Evolutionary conservation across 2,888 invertebrate genomes (phyloP).

Genomic region (Penaeus monodon): DNA sequence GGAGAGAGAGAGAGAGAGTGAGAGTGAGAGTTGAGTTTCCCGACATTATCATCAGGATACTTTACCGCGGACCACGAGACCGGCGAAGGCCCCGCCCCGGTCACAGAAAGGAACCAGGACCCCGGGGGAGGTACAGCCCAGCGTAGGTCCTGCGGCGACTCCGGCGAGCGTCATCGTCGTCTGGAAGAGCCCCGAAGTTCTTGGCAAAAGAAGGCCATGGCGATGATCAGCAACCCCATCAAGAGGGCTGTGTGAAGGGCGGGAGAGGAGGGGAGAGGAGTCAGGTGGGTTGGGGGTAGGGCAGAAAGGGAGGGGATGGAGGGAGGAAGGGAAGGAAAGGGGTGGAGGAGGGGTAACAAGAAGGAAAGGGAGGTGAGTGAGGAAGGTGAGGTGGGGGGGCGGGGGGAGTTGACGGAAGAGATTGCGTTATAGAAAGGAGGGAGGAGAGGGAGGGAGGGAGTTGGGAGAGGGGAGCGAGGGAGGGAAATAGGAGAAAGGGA

Average conservation of each 20-base stretch:
- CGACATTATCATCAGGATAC: too few relatives aligned
- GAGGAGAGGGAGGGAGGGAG: too few relatives aligned
- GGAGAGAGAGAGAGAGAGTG: fast-evolving
- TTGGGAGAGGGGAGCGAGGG: fast-evolving
- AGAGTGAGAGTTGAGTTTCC: too few relatives aligned
- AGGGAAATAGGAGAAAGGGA: too few relatives aligned
- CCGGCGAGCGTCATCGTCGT: neutral
- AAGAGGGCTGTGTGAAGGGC: neutral
- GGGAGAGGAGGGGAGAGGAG: neutral
- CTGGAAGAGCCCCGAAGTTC: constrained; percentile 17
- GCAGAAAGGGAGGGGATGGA: too few relatives aligned
- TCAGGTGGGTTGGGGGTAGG: too few relatives aligned
- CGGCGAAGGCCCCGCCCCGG: constrained; percentile 3
- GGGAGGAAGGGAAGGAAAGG: too few relatives aligned
- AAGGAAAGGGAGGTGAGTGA: too few relatives aligned
- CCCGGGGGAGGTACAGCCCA: neutral
- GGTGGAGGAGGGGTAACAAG: too few relatives aligned
- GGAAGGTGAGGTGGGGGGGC: too few relatives aligned
- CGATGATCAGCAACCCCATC: neutral
- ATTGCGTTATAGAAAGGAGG: too few relatives aligned
- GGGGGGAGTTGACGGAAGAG: too few relatives aligned
- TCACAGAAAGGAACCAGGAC: neutral
- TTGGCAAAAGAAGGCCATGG: constrained; percentile 4
- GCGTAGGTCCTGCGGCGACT: neutral
- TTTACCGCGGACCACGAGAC: neutral